A percentile compares a stretch with the other conserved stretches of the same genome.
Conservation (phyloP, 92 coral and sea anemone species). For the Bergia sp. region DNA sequence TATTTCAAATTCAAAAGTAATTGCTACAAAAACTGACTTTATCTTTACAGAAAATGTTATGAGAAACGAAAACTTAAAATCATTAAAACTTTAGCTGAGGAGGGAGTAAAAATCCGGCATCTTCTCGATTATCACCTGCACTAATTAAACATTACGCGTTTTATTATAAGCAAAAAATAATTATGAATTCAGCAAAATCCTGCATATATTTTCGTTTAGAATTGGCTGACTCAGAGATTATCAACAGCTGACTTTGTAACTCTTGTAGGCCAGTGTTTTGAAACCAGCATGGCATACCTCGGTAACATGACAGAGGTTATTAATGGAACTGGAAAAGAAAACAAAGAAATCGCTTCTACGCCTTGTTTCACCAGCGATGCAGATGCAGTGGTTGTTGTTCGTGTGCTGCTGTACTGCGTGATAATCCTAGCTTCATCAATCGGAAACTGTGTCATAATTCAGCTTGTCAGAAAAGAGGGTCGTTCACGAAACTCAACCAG, state of each 20-base stretch:
- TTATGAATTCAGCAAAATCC: not conserved
- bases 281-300: not conserved
- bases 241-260: not conserved
- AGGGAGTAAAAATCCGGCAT: not conserved
- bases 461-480: slow-evolving; percentile 45
- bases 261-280: not conserved
- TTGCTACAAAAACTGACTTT: not conserved
- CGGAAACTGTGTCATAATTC: slow-evolving; percentile 61
- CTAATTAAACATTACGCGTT: not conserved
- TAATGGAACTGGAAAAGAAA: not conserved
- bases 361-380: slow-evolving; percentile 2
- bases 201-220: not conserved
- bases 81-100: too few species aligned
- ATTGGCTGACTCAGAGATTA: not conserved
- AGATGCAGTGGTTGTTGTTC: slow-evolving; percentile 11
- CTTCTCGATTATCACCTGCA: slow-evolving; percentile 1
- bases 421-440: slow-evolving; percentile 56
- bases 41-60: not conserved
- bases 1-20: not conserved
- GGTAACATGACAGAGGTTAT: not conserved
- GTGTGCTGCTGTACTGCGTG: slow-evolving; percentile 50
- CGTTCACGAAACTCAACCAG: slow-evolving; percentile 57
- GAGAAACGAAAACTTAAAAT: not conserved
- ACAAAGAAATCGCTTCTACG: not conserved
- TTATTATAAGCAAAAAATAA: not conserved